Conservation (phyloP, 2,113 vertebrate genomes). For the Rissa tridactyla region DNA sequence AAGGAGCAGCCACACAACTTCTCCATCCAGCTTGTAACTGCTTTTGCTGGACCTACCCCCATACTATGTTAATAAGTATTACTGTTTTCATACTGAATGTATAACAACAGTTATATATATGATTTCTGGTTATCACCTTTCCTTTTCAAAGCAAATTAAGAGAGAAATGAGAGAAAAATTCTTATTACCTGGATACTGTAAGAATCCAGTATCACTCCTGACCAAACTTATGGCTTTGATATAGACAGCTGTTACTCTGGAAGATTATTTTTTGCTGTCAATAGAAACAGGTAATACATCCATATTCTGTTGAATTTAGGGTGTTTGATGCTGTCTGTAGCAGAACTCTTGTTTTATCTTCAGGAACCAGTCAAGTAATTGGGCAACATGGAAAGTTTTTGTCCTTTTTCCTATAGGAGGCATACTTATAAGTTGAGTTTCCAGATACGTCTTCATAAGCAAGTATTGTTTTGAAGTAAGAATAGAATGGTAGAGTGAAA, state of each 20-base stretch:
- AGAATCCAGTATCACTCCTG: not conserved
- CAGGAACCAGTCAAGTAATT: not conserved
- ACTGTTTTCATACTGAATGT: not conserved
- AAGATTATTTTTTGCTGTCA: not conserved
- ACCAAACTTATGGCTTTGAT: not conserved
- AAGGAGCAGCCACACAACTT: not conserved
- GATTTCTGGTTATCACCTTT: not conserved
- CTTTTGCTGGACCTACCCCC: not conserved
- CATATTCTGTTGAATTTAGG: not conserved
- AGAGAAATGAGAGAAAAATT: not conserved
- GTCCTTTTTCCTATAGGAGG: not conserved
- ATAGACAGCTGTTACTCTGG: not conserved
- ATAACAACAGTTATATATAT: not conserved
- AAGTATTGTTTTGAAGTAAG: not conserved
- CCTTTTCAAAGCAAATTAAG: not conserved
- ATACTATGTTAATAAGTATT: not conserved
- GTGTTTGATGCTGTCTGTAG: not conserved
- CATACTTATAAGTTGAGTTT: not conserved
- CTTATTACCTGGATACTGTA: not conserved
- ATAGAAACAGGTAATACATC: not conserved
- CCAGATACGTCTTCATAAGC: not conserved
- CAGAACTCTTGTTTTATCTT: not conserved
- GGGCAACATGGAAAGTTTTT: not conserved
- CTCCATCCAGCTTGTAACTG: not conserved
- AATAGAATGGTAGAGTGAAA: not conserved